Percentiles rank a stretch among this genome's conserved stretches.
These are phyloP conservation scores for Xenus cinereus DNA, from an alignment of 2,113 vertebrate species.

Conservation along the genomic window DNA sequence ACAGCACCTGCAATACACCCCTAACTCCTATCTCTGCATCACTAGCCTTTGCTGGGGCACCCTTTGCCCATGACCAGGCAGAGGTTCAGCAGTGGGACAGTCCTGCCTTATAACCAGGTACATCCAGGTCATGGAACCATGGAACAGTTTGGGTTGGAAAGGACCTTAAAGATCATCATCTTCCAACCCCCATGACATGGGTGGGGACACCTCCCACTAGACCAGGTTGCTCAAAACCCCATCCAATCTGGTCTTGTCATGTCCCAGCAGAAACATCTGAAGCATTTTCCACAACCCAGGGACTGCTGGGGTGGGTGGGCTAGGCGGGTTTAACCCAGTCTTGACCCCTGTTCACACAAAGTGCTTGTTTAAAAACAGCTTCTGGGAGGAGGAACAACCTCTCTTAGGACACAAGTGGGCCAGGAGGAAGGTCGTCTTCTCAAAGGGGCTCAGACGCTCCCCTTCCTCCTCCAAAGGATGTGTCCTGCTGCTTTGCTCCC, in stretches of 20 bases:
- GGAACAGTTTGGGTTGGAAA: neutral
- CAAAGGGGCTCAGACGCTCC: fast-evolving
- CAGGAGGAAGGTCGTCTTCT: neutral
- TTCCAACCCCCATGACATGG: neutral
- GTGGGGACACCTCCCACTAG: neutral
- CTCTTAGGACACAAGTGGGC: neutral
- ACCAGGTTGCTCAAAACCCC: neutral
- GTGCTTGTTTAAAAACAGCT: neutral
- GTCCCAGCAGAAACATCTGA: neutral
- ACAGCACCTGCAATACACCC: neutral
- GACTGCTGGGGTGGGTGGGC: no score
- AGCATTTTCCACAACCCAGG: fast-evolving
- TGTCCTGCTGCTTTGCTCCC: neutral
- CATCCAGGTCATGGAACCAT: neutral
- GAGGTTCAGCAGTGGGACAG: neutral
- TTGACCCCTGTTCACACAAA: neutral
- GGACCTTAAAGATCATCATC: neutral
- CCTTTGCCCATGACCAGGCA: neutral
- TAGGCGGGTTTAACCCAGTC: neutral
- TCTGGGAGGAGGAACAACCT: no score
- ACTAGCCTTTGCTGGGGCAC: neutral
- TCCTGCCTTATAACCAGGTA: neutral
- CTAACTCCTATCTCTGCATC: neutral
- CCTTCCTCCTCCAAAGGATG: neutral
- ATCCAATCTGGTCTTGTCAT: neutral